Evolutionary conservation across 2,888 invertebrate genomes (phyloP).

Genomic region (Drymonia ruficornis): DNA sequence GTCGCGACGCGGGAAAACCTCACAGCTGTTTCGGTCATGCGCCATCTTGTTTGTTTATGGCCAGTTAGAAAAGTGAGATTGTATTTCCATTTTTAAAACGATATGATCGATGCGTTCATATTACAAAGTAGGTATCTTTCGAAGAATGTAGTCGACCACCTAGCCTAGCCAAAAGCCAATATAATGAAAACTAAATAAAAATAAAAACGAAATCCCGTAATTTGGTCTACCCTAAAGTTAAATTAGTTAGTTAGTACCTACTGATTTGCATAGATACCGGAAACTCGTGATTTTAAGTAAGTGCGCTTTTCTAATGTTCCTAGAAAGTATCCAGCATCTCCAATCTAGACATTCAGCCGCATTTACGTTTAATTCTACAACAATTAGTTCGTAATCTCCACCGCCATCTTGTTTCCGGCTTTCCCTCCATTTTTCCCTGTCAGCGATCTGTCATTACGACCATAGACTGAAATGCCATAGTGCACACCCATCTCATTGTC

Average conservation of each 20-base stretch:
- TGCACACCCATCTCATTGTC: constrained; percentile 56
- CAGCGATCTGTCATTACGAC: constrained; percentile 44
- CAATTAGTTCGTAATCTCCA: constrained; percentile 1
- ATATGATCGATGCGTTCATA: constrained; percentile 22
- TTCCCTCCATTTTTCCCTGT: constrained; percentile 36
- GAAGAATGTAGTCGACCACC: too few species aligned
- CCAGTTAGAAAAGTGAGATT: constrained; percentile 30
- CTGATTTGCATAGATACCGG: too few species aligned
- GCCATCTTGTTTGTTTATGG: constrained; percentile 30
- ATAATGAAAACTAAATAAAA: too few species aligned
- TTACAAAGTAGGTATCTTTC: background rate
- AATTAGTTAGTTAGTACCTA: too few species aligned
- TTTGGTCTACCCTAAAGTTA: too few species aligned
- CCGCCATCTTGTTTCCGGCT: constrained; percentile 27
- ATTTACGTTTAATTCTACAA: constrained; percentile 11
- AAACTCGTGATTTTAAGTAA: constrained; percentile 1
- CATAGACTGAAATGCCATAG: constrained; percentile 52
- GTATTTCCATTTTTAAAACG: constrained; percentile 17
- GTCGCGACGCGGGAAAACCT: constrained; percentile 59
- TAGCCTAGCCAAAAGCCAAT: too few species aligned
- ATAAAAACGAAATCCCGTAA: too few species aligned
- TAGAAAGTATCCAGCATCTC: background rate
- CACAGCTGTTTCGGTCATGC: constrained; percentile 33
- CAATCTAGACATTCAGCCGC: background rate
- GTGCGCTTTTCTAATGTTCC: background rate